A percentile compares a stretch with the other conserved stretches of the same genome.
phyloP scores from a whole-genome alignment of 2,797 vertebrate species.

The Tinamus major region DNA sequence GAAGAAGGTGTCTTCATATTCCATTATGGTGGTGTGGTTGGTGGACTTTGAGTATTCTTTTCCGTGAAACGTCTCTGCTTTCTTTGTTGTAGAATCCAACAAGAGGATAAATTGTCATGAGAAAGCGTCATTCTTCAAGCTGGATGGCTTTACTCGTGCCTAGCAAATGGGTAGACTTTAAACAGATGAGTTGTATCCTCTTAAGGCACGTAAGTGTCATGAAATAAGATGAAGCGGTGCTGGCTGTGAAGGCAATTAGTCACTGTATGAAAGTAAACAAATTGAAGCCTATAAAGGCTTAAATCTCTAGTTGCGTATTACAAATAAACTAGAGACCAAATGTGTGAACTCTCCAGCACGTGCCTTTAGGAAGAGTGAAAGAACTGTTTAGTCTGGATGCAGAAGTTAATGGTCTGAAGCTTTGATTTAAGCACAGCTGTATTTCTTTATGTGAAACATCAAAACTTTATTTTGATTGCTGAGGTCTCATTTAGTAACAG shows the following conservation, averaged over 20 bases:
- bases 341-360: neutral
- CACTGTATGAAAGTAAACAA: neutral
- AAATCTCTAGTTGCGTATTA: neutral
- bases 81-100: neutral
- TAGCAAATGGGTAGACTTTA: slow-evolving; percentile 5
- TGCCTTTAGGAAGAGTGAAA: slow-evolving; percentile 1
- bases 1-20: neutral
- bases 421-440: slow-evolving; percentile 61
- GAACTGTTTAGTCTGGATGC: slow-evolving; percentile 65
- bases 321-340: slow-evolving; percentile 43
- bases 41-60: slow-evolving; percentile 7
- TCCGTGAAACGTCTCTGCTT: neutral
- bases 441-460: slow-evolving; percentile 39
- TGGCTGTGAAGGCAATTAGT: neutral
- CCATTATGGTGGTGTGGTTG: neutral
- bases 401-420: slow-evolving; percentile 66
- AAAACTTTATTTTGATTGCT: slow-evolving; percentile 34
- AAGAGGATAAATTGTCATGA: neutral
- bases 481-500: slow-evolving; percentile 5
- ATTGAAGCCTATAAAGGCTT: neutral
- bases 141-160: neutral
- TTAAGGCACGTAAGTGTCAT: neutral
- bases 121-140: neutral
- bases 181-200: slow-evolving; percentile 13
- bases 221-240: slow-evolving; percentile 27